These are phyloP conservation scores for Tipula confusa DNA, from an alignment of 2,888 invertebrate species.

Conservation along the genomic window DNA sequence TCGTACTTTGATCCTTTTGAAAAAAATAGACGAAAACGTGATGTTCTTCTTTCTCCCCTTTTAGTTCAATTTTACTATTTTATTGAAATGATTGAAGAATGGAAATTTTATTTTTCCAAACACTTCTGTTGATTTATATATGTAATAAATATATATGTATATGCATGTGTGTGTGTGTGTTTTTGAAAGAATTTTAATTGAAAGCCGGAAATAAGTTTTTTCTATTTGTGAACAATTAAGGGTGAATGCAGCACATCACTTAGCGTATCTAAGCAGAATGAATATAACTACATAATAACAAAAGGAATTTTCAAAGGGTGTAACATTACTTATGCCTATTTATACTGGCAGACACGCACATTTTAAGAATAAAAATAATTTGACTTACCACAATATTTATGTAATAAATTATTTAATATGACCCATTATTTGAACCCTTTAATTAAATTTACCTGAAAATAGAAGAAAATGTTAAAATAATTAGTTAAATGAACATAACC, in stretches of 20 bases:
- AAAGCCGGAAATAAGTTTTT: background rate
- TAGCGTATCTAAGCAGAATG: no score
- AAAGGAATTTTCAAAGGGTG: background rate
- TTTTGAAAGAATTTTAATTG: background rate
- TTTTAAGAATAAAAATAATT: background rate
- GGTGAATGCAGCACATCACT: background rate
- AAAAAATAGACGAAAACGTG: background rate
- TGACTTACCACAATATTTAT: background rate
- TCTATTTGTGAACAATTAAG: background rate
- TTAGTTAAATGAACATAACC: background rate
- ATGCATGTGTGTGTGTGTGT: no score
- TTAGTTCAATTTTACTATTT: background rate
- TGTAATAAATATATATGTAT: background rate
- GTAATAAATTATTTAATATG: background rate
- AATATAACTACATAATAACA: background rate
- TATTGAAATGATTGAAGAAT: background rate
- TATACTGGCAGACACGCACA: background rate
- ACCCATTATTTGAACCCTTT: background rate
- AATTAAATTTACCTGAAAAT: background rate
- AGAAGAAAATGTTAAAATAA: background rate
- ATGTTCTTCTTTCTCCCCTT: background rate
- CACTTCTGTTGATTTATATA: no score
- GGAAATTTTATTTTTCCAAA: background rate
- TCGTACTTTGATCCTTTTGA: background rate
- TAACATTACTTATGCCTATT: background rate